Base-by-base conservation (phyloP, 2,797 vertebrate species). In the Myoxocephalus aenaeus region DNA sequence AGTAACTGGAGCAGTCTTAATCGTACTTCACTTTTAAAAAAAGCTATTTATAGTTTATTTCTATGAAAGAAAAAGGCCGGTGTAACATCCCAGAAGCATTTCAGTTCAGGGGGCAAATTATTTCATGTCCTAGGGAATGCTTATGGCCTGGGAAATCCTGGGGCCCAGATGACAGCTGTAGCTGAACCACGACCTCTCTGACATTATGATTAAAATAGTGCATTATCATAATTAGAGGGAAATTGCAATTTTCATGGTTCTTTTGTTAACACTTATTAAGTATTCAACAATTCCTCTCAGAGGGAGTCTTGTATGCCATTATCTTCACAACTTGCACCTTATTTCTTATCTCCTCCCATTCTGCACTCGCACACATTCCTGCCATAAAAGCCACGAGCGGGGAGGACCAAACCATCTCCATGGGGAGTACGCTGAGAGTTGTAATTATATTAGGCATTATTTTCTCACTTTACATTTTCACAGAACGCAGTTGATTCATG, bases 311-410 rank as follows among this genome's bases (percentile, higher is more conserved):
- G n/a, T 70, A 44, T 56, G 73, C 51, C 50, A 81, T 78, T 64
- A 84, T 88, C 56, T 79, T 80, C 56, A 69, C 61, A 76, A 71
- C 69, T 74, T 81, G 84, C 84, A 88, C 90, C 81, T 88, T 83
- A 42, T 83, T 87, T 67, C 86, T 84, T 85, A 80, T 87, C 92
- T 90, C 89, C 87, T 91, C 89, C 87, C 85, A 75, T 77, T 84
- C 84, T 87, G 83, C 85, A 27, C 89, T 85, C 83, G 61, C 84
- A 79, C 83, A 89, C 90, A 92, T 94, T 93, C 91, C 91, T 92
- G 87, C 84, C 87, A 84, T 82, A 83, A 92, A 91, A 91, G 83
- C 91, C 84, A 92, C 80, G 74, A 92, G 92, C 87, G 73, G 87
- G 86, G 34, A 22, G 82, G 93, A 86, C 46, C 12, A 40, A 81